Percentiles rank a stretch among this genome's conserved stretches.
phyloP scores from a whole-genome alignment of 2,797 vertebrate genomes.

The Onychomys torridus region DNA sequence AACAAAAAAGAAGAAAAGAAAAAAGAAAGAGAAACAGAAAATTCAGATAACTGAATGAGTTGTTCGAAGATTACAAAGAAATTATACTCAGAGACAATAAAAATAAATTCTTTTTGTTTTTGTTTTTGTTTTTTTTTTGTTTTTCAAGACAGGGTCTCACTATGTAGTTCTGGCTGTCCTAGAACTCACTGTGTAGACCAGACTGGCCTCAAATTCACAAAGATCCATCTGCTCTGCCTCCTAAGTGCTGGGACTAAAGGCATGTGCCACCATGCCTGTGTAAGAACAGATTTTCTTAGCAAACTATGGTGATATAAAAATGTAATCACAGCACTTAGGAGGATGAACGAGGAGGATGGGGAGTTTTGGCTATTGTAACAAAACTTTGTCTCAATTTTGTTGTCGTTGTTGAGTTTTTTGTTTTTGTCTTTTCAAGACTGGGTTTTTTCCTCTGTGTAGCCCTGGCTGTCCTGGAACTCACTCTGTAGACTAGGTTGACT shows the following conservation, averaged over 20 bases:
- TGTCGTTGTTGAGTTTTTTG: neutral
- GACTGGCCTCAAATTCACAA: neutral
- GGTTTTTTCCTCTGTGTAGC: neutral
- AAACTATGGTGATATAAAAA: neutral
- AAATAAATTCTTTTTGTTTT: neutral
- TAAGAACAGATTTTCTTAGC: neutral
- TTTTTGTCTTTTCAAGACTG: neutral
- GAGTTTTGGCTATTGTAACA: neutral
- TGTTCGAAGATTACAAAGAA: neutral
- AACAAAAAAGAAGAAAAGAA: neutral
- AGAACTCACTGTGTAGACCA: no score
- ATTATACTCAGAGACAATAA: neutral
- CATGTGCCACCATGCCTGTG: fast-evolving
- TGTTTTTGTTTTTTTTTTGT: no score
- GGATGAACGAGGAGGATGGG: neutral
- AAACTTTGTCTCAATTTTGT: neutral
- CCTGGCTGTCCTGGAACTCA: neutral
- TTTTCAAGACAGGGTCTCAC: neutral
- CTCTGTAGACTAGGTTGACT: neutral
- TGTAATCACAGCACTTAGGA: neutral
- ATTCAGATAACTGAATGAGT: neutral
- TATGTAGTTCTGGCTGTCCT: neutral
- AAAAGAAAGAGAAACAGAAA: neutral
- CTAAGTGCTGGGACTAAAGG: neutral
- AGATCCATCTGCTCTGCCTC: neutral